Evolutionary conservation across 2,113 vertebrate species (phyloP), one percentile per base, ranked within the genome.

Genomic region (Tachuris rubrigastra): DNA sequence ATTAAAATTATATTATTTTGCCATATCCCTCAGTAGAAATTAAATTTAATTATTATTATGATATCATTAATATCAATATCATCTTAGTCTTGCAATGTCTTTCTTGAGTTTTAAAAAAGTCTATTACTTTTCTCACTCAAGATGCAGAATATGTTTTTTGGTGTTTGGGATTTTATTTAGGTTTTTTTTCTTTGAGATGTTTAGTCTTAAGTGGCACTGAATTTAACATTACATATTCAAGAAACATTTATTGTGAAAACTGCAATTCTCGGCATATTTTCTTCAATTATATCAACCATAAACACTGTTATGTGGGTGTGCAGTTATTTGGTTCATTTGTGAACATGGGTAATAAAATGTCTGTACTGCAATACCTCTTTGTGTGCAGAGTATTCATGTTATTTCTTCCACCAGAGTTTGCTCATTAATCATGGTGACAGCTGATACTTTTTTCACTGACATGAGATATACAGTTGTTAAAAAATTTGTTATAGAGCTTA

Each of bases 361-460:
- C 72, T 80, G 22, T 42, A 77, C 42, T 92, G 55, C 58, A 91
- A 46, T 84, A 86, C 85, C 33, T 92, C 59, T 42, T 80, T 80
- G 31, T 74, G 47, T 46, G 25, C 35, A 88, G n/a, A 85, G 68
- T 55, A 86, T 90, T 86, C 68, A 55, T 77, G 72, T 58, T 93
- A 93, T 83, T 92, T 86, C 50, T 94, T 94, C 83, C 59, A 80
- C 63, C 88, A 50, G 55, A 81, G 69, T 79, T 92, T 85, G 12
- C 55, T 84, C 90, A 93, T 96, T 95, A 97, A 94, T 95, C 95
- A 94, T 46, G 41, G 63, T 86, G 92, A 91, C 89, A 96, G 74
- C n/a, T 89, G 66, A 95, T 91, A 89, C 66, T 85, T 96, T 91
- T 94, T 90, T 58, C 66, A 69, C 25, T 82, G 58, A 76, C 59